phyloP scores from a whole-genome alignment of 2,113 vertebrate genomes.

The Saguinus imperator region DNA sequence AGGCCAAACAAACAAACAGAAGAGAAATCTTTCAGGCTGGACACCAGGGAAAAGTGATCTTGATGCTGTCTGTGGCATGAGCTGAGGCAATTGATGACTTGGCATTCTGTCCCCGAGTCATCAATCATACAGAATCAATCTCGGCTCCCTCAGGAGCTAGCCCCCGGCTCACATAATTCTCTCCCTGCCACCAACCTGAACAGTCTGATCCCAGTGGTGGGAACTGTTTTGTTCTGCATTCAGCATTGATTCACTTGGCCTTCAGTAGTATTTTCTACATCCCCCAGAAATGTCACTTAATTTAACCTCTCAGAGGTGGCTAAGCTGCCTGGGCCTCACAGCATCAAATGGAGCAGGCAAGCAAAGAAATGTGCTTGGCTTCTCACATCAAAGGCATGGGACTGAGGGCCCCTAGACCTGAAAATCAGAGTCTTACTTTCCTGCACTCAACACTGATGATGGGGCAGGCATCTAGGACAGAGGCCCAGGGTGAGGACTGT shows the following conservation, averaged over 20 bases:
- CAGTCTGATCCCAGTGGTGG: slow-evolving; percentile 83
- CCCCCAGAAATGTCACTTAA: slow-evolving; percentile 84
- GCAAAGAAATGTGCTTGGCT: not conserved
- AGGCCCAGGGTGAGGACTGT: not conserved
- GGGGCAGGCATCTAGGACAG: not conserved
- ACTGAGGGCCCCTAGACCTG: not conserved
- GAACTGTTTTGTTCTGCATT: slow-evolving; percentile 86
- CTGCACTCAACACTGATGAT: not conserved
- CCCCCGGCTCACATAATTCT: slow-evolving; percentile 86
- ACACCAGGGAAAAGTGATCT: slow-evolving; percentile 85
- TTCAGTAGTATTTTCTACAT: slow-evolving; percentile 85
- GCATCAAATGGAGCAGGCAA: slow-evolving; percentile 17
- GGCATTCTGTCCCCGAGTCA: slow-evolving; percentile 85
- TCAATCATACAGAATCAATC: slow-evolving; percentile 90
- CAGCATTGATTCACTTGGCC: slow-evolving; percentile 87
- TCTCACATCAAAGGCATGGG: not conserved
- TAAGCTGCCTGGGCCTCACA: slow-evolving; percentile 56
- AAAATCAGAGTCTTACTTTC: not conserved
- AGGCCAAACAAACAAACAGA: slow-evolving; percentile 80
- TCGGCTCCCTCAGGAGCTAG: slow-evolving; percentile 83
- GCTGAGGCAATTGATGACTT: slow-evolving; percentile 86
- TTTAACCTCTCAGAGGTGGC: slow-evolving; percentile 77
- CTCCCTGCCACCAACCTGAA: slow-evolving; percentile 84
- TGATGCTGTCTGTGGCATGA: slow-evolving; percentile 84
- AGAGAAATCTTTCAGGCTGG: slow-evolving; percentile 78